Evolutionary conservation across 2,888 invertebrate species (phyloP).

Genomic region (Cremastobaeus sp.): DNA sequence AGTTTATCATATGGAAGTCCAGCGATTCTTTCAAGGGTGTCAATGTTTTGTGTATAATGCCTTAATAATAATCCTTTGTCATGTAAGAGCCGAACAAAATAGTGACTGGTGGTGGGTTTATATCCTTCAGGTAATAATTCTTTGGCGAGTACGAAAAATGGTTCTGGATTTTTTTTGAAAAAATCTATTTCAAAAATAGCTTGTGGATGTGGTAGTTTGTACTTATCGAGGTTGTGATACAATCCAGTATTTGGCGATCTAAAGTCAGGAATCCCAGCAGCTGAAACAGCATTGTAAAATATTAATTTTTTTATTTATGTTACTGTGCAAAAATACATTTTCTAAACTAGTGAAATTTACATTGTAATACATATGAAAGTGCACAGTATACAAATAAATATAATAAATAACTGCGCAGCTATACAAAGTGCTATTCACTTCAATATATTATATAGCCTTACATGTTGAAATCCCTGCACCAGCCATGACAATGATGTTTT

Average conservation of each 20-base stretch:
- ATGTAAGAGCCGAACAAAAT: constrained; percentile 90
- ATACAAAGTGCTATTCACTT: too few relatives aligned
- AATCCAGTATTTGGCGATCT: constrained; percentile 94
- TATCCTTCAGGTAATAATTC: constrained; percentile 92
- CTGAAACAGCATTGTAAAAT: constrained; percentile 77
- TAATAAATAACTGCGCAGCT: too few relatives aligned
- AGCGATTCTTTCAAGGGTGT: constrained; percentile 92
- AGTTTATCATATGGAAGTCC: constrained; percentile 90
- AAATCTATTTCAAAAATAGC: constrained; percentile 95
- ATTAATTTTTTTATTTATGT: constrained; percentile 9
- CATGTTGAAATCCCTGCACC: constrained; percentile 98
- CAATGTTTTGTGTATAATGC: constrained; percentile 95
- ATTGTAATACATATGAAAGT: neutral
- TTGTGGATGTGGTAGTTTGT: constrained; percentile 93
- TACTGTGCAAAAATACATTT: neutral
- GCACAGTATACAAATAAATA: too few relatives aligned
- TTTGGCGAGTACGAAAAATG: constrained; percentile 94
- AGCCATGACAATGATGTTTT: constrained; percentile 94
- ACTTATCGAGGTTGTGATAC: constrained; percentile 94
- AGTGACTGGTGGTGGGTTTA: constrained; percentile 93
- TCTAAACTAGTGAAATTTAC: neutral
- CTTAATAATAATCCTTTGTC: constrained; percentile 88
- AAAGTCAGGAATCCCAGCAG: constrained; percentile 98
- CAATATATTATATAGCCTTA: constrained; percentile 78
- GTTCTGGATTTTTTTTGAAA: constrained; percentile 92